Percentiles rank a stretch among this genome's conserved stretches.
Conservation (phyloP, 2,888 invertebrate species). For the Podabrus alpinus region DNA sequence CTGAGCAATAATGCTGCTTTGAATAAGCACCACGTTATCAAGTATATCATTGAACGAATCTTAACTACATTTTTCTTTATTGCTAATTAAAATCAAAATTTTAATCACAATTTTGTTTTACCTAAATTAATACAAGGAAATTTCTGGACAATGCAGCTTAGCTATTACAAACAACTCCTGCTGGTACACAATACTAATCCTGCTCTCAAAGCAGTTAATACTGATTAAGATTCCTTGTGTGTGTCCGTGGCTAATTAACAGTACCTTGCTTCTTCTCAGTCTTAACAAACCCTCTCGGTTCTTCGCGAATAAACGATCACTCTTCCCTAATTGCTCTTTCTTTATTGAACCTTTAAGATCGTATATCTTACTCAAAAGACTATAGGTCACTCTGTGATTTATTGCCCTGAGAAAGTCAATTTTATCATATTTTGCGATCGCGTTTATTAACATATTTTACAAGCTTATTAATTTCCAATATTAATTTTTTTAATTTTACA, state of each 20-base stretch:
- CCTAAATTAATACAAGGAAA: conserved; percentile 6
- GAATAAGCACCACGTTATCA: conserved; percentile 14
- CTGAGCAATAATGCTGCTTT: conserved; percentile 6
- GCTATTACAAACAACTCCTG: conserved; percentile 24
- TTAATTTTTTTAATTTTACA: not conserved
- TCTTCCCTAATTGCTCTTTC: conserved; percentile 25
- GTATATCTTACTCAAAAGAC: conserved; percentile 28
- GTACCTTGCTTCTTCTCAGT: conserved; percentile 13
- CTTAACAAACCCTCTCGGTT: conserved; percentile 2
- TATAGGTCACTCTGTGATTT: conserved; percentile 24
- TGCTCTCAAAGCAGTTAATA: conserved; percentile 25
- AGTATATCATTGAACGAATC: conserved; percentile 3
- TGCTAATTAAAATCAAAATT: not conserved
- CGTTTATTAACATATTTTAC: not conserved
- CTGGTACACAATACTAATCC: conserved; percentile 27
- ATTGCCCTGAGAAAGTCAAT: conserved; percentile 6
- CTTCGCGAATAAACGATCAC: conserved; percentile 3
- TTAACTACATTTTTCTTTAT: not conserved
- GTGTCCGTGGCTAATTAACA: conserved; percentile 37
- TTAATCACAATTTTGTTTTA: not conserved
- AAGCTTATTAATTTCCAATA: not conserved
- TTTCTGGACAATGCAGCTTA: conserved; percentile 9
- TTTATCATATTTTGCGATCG: not conserved
- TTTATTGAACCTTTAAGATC: conserved; percentile 15
- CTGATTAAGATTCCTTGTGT: conserved; percentile 37